Conservation (phyloP, 2,888 invertebrate genomes). For the Coenonympha arcania region DNA sequence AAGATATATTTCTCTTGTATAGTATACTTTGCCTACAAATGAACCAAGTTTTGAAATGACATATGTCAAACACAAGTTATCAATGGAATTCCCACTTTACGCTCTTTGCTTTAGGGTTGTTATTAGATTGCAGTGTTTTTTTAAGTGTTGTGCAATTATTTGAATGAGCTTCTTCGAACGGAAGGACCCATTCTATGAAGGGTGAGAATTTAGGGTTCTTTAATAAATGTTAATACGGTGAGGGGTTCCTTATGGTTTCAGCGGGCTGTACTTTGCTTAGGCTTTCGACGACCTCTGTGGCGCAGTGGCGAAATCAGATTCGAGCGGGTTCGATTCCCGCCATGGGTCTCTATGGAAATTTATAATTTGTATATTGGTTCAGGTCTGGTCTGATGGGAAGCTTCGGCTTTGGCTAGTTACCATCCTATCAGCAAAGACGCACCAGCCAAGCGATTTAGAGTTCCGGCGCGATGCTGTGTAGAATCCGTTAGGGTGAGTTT, state of each 20-base stretch:
- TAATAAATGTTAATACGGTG: neutral
- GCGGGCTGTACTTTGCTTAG: neutral
- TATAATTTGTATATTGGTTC: too few relatives aligned
- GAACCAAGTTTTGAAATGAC: neutral
- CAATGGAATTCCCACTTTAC: conserved; percentile 24
- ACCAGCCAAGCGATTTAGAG: too few relatives aligned
- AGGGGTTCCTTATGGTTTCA: neutral
- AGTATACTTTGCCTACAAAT: neutral
- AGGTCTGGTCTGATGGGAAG: too few relatives aligned
- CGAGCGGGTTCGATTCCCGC: too few relatives aligned
- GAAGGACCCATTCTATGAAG: conserved; percentile 26
- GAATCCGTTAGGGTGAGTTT: too few relatives aligned
- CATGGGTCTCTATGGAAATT: too few relatives aligned
- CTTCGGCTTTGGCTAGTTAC: too few relatives aligned
- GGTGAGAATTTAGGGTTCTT: conserved; percentile 29
- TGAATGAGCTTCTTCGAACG: conserved; percentile 40
- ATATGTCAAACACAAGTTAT: neutral
- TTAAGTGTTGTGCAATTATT: conserved; percentile 45
- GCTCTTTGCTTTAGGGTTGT: fast-evolving
- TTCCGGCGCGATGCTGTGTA: too few relatives aligned
- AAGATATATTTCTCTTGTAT: conserved; percentile 10
- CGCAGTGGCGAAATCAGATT: too few relatives aligned
- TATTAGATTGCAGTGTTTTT: conserved; percentile 19
- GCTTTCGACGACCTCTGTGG: too few relatives aligned
- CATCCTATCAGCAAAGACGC: too few relatives aligned